Percentiles rank a stretch among this genome's conserved stretches.
phyloP scores from a whole-genome alignment of 2,888 invertebrate genomes.

The Boloria euphrosyne region DNA sequence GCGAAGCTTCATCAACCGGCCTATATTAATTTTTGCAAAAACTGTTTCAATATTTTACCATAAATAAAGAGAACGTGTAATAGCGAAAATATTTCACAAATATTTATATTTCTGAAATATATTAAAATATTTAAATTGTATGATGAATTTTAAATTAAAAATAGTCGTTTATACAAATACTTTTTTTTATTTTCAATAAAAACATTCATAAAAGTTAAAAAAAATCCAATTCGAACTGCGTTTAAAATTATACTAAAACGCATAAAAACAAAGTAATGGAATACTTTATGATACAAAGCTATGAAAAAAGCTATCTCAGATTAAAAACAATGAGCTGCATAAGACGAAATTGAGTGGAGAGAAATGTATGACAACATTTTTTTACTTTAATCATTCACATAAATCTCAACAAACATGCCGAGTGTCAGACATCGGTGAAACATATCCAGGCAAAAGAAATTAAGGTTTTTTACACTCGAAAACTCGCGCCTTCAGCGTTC shows the following conservation, averaged over 20 bases:
- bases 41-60: conserved; percentile 14
- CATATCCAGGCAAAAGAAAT: conserved; percentile 36
- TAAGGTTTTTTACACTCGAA: conserved; percentile 29
- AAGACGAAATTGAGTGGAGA: conserved; percentile 3
- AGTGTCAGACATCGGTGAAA: conserved; percentile 32
- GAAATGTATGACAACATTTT: conserved; percentile 20
- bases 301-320: conserved; percentile 7
- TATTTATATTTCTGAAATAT: not conserved
- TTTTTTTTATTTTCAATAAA: too few species aligned
- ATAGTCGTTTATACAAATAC: too few species aligned
- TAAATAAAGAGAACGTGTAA: not conserved
- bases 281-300: not conserved
- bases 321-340: not conserved
- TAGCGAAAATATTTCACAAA: not conserved
- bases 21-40: conserved; percentile 30
- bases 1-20: conserved; percentile 30
- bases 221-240: too few species aligned
- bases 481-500: conserved; percentile 30
- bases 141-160: not conserved
- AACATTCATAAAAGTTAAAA: too few species aligned
- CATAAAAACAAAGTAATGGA: not conserved
- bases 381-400: conserved; percentile 23
- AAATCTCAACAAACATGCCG: conserved; percentile 29
- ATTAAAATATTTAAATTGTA: not conserved
- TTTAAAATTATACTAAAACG: not conserved